Percentiles rank a stretch among this genome's conserved stretches.
These are phyloP conservation scores for Dendrocincla tyrannina DNA, from an alignment of 2,797 vertebrate species.

Conservation along the genomic window DNA sequence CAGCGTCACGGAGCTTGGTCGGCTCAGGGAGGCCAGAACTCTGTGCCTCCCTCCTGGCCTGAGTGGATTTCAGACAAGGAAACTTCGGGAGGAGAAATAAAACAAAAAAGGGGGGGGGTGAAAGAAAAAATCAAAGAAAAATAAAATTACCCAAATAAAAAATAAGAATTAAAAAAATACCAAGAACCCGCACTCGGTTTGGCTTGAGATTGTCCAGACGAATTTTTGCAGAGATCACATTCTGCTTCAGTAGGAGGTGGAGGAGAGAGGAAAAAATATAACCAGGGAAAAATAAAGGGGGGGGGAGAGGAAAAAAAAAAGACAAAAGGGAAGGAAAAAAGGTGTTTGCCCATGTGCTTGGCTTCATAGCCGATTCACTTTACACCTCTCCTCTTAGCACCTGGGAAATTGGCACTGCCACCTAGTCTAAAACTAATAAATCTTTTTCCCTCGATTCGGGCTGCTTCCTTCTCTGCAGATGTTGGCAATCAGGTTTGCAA, in stretches of 20 bases:
- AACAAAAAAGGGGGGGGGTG: not conserved
- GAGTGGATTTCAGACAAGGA: not conserved
- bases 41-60: not conserved
- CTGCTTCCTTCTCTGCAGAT: slow-evolving; percentile 65
- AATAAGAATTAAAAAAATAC: not conserved
- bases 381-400: slow-evolving; percentile 64
- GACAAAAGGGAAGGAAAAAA: slow-evolving; percentile 25
- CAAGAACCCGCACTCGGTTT: not conserved
- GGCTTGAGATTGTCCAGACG: not conserved
- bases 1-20: accelerated
- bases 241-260: not conserved
- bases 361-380: slow-evolving; percentile 30
- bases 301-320: not conserved
- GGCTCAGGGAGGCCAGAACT: not conserved
- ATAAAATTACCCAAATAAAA: not conserved
- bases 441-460: slow-evolving; percentile 51
- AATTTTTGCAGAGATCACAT: not conserved
- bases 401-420: slow-evolving; percentile 72
- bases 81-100: not conserved
- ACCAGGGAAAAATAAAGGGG: not conserved
- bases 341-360: slow-evolving; percentile 65
- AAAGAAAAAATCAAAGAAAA: accelerated
- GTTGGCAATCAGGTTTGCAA: slow-evolving; percentile 70
- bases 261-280: not conserved
- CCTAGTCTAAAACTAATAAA: slow-evolving; percentile 66